Conservation (phyloP, 2,797 vertebrate species). For the Jordanella pulchra region DNA sequence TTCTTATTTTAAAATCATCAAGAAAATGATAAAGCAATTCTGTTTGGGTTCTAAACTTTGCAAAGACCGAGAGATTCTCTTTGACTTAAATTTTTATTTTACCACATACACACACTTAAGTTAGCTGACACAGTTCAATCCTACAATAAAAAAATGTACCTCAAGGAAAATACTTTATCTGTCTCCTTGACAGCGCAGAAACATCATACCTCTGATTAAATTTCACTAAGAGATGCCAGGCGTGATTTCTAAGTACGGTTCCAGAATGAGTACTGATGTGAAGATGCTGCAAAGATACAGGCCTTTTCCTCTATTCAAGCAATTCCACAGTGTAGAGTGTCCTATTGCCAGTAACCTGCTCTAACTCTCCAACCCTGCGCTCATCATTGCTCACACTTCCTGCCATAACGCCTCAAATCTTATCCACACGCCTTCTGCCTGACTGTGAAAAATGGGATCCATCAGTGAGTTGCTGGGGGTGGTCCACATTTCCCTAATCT, state of each 20-base stretch:
- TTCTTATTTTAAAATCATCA: neutral
- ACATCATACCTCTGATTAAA: conserved; percentile 47
- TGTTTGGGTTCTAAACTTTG: conserved; percentile 11
- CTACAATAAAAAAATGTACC: conserved; percentile 13
- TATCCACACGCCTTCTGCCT: conserved; percentile 58
- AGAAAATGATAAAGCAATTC: neutral
- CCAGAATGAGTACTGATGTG: conserved; percentile 35
- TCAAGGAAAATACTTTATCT: conserved; percentile 22
- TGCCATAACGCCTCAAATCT: conserved; percentile 57
- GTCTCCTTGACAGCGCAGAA: conserved; percentile 33
- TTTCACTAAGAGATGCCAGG: conserved; percentile 32
- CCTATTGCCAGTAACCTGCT: conserved; percentile 72
- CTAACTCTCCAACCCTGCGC: conserved; percentile 48
- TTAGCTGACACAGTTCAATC: conserved; percentile 11
- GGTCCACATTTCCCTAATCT: conserved; percentile 71
- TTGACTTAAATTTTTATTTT: conserved; percentile 24
- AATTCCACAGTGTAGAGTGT: conserved; percentile 36
- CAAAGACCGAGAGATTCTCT: conserved; percentile 20
- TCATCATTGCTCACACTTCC: conserved; percentile 65
- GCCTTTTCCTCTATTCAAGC: conserved; percentile 51
- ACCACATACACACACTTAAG: conserved; percentile 12
- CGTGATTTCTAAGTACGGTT: conserved; percentile 33
- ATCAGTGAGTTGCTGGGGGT: conserved; percentile 62
- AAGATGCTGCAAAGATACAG: conserved; percentile 47
- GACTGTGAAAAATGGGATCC: conserved; percentile 67